Conservation (phyloP, 2,113 vertebrate species). For the Vombatus ursinus region DNA sequence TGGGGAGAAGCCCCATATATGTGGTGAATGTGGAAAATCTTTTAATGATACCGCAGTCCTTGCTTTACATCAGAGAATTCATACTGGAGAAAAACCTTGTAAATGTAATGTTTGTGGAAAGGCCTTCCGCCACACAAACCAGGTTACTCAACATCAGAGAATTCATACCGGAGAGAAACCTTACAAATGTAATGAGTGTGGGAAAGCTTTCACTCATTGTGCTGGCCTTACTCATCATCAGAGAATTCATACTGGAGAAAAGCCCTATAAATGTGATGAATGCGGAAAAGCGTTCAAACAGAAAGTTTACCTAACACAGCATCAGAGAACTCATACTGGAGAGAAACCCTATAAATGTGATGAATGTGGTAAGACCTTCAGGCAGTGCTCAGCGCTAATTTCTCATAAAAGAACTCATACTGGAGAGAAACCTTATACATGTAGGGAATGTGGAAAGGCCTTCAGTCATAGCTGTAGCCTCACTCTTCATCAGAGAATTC, state of each 20-base stretch:
- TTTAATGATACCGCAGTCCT: slow-evolving; percentile 79
- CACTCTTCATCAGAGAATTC: slow-evolving; percentile 58
- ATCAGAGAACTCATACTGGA: slow-evolving; percentile 78
- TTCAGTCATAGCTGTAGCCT: slow-evolving; percentile 70
- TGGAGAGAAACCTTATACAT: slow-evolving; percentile 74
- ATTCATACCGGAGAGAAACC: slow-evolving; percentile 78
- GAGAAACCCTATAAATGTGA: slow-evolving; percentile 80
- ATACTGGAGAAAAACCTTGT: slow-evolving; percentile 80
- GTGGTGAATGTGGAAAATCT: slow-evolving; percentile 77
- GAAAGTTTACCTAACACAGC: slow-evolving; percentile 75
- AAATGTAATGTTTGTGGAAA: slow-evolving; percentile 77
- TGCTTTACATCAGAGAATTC: slow-evolving; percentile 78
- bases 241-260: slow-evolving; percentile 77
- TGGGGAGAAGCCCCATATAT: slow-evolving; percentile 78
- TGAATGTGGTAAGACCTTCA: slow-evolving; percentile 77
- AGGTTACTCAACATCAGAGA: slow-evolving; percentile 74
- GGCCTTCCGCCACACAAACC: slow-evolving; percentile 75
- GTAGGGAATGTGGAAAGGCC: slow-evolving; percentile 62
- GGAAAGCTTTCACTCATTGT: slow-evolving; percentile 79
- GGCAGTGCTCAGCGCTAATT: slow-evolving; percentile 77
- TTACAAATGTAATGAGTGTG: slow-evolving; percentile 79
- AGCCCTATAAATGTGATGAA: slow-evolving; percentile 78
- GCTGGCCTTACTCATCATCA: slow-evolving; percentile 77
- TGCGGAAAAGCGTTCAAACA: slow-evolving; percentile 81
- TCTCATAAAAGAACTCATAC: slow-evolving; percentile 79